Conservation (phyloP, 1,140 invertebrate genomes). For the Tetramorium parvispinum region DNA sequence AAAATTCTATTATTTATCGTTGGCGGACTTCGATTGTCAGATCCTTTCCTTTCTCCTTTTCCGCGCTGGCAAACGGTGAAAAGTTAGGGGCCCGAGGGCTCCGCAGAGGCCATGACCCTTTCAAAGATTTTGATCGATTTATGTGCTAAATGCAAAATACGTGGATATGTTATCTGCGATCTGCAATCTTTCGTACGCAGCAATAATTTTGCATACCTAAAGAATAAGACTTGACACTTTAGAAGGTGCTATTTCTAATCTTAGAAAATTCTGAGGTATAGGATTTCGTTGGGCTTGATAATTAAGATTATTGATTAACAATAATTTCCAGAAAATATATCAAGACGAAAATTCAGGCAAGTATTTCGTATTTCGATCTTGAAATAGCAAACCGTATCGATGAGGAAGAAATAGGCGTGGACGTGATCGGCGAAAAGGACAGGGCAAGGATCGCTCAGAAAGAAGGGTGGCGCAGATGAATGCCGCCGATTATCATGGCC, state of each 20-base stretch:
- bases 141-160: slow-evolving; percentile 40
- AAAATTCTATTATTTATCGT: slow-evolving; percentile 55
- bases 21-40: slow-evolving; percentile 27
- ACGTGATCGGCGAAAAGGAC: slow-evolving; percentile 66
- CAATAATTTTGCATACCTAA: neutral
- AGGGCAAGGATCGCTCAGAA: slow-evolving; percentile 63
- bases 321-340: neutral
- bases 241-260: slow-evolving; percentile 20
- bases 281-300: neutral
- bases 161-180: slow-evolving; percentile 20
- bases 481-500: slow-evolving; percentile 73
- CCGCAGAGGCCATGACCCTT: slow-evolving; percentile 36
- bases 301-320: neutral
- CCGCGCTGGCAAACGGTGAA: slow-evolving; percentile 37
- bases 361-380: neutral
- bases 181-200: slow-evolving; percentile 27
- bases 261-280: neutral
- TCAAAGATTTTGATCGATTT: slow-evolving; percentile 53
- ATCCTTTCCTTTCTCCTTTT: slow-evolving; percentile 51
- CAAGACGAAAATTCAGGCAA: neutral
- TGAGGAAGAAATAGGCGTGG: neutral
- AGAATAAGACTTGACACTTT: neutral
- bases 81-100: slow-evolving; percentile 6
- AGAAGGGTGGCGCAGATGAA: slow-evolving; percentile 71
- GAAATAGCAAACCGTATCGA: slow-evolving; percentile 28